Evolutionary conservation across 2,888 invertebrate species (phyloP).

Genomic region (Conistra vaccinii): DNA sequence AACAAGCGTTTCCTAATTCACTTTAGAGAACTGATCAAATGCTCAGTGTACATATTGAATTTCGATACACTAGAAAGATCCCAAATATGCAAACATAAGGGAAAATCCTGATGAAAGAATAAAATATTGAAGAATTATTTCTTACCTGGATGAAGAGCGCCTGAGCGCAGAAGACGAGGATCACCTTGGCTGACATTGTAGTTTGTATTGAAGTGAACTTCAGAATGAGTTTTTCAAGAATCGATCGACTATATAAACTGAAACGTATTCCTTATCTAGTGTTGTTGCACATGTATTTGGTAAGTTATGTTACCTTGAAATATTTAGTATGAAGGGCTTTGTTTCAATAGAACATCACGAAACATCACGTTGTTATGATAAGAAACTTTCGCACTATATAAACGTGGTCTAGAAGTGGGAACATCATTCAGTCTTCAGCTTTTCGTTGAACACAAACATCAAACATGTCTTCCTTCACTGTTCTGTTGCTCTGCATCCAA

Average conservation of each 20-base stretch:
- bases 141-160: constrained; percentile 43
- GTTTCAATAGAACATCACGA: not conserved
- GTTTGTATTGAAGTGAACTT: not conserved
- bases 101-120: too few species aligned
- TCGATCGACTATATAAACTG: not conserved
- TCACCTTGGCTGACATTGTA: constrained; percentile 22
- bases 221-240: not conserved
- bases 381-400: constrained; percentile 29
- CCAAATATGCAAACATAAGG: too few species aligned
- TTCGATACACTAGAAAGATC: too few species aligned
- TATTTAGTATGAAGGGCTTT: not conserved
- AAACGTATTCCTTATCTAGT: constrained; percentile 5
- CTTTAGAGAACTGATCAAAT: too few species aligned
- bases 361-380: constrained; percentile 15
- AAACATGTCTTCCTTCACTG: constrained; percentile 69
- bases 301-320: not conserved
- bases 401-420: not conserved
- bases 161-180: constrained; percentile 38
- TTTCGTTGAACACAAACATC: constrained; percentile 10
- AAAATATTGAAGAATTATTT: not conserved
- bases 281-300: constrained; percentile 11
- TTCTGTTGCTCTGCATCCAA: constrained; percentile 72
- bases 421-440: constrained; percentile 41
- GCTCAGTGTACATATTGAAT: too few species aligned
- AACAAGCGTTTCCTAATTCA: too few species aligned